Percentiles rank a stretch among this genome's conserved stretches.
These are phyloP conservation scores for Ormyrus nitidulus DNA, from an alignment of 2,888 invertebrate genomes.

Conservation along the genomic window DNA sequence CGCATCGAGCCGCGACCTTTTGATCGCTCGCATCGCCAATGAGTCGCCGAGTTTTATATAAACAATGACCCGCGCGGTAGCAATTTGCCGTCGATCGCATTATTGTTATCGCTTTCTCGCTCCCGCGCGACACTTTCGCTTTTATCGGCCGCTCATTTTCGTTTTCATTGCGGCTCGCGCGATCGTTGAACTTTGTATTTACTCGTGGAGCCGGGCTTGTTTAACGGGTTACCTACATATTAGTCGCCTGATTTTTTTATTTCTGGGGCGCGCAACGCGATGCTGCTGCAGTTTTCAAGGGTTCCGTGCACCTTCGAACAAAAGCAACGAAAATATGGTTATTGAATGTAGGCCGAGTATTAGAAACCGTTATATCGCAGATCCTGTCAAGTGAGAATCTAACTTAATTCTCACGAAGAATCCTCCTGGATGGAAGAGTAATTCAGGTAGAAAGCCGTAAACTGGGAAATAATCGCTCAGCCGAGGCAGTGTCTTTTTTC, in stretches of 20 bases:
- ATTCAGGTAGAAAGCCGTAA: slow-evolving; percentile 18
- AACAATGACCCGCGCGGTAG: slow-evolving; percentile 44
- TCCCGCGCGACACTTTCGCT: slow-evolving; percentile 47
- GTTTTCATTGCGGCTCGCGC: slow-evolving; percentile 30
- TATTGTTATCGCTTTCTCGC: slow-evolving; percentile 42
- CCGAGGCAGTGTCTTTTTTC: neutral
- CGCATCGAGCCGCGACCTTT: slow-evolving; percentile 30
- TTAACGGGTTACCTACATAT: slow-evolving; percentile 41
- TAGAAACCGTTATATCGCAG: too few species aligned
- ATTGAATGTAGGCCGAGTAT: too few species aligned
- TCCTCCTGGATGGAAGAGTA: neutral
- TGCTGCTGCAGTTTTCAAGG: too few species aligned
- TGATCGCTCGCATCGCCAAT: slow-evolving; percentile 51
- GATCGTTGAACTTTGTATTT: slow-evolving; percentile 23
- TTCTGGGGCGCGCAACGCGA: too few species aligned
- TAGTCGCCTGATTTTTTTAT: slow-evolving; percentile 1
- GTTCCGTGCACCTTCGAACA: too few species aligned
- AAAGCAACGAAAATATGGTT: too few species aligned
- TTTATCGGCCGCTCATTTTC: slow-evolving; percentile 51
- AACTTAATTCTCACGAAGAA: neutral
- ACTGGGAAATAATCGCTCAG: slow-evolving; percentile 4
- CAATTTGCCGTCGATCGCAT: slow-evolving; percentile 51
- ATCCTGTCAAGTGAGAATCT: too few species aligned
- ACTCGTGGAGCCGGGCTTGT: neutral
- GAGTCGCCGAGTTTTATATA: slow-evolving; percentile 55